Base-by-base conservation (phyloP, 53 echinoderm and acorn worm species). In the Astropecten irregularis region DNA sequence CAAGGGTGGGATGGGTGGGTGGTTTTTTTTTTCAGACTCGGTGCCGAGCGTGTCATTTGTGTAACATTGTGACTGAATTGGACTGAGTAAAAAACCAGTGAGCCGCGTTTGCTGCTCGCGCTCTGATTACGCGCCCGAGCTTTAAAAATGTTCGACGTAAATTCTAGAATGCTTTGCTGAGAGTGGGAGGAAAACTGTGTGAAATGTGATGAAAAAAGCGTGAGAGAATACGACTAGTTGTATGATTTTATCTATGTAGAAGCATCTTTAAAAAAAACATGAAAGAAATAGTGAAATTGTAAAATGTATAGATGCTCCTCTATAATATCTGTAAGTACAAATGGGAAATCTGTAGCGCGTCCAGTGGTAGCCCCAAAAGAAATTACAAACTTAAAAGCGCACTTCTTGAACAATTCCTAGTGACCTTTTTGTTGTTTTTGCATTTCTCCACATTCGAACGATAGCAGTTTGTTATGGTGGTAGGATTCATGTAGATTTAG, bases 241-340 rank as follows among this genome's bases (percentile, higher is more conserved):
- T 74, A 56, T 53, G 40, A 57, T 56, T 57, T 74, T 33, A 50
- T 73, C 37, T 18, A 73, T 49, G 18, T 74, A 74, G 74, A 74
- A 57, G 74, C 57, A 18, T 74, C 74, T 56, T 56, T 39, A 54
- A 56, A 35, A 74, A 25, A 54, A 21, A 16, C 35, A 2, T 27
- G 2, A 19, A 37, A 36, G 38, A 54, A 40, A 54, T 74, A 74
- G 74, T 8, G 6, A 32, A 74, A 74, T 58, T 74, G 74, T 74
- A 74, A 74, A 74, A 74, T 74, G 55, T 74, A 57, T 74, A 74
- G 74, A 74, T 56, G 74, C 74, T 56, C 74, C 51, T 74, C 74
- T 74, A 74, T 74, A n/a, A 74, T 74, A 74, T 74, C 74, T 74
- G 74, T 74, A 74, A 74, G 56, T 74, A 74, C 56, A 74, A 20